Conservation (phyloP, 2,888 invertebrate genomes). For the Ochropleura plecta region DNA sequence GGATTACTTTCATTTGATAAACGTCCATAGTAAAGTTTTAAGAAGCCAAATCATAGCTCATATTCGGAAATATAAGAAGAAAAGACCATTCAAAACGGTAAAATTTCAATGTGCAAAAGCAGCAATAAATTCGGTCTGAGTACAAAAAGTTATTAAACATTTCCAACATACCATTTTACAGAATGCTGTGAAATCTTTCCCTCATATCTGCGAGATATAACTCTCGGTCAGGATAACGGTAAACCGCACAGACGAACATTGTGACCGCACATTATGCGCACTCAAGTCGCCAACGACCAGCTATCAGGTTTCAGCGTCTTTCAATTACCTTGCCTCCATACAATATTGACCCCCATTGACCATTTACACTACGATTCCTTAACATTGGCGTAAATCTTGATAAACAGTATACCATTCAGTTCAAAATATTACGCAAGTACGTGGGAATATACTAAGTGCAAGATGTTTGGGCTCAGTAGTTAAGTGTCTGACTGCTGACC, state of each 20-base stretch:
- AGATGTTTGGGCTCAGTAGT: constrained; percentile 25
- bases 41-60: not conserved
- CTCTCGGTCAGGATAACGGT: constrained; percentile 59
- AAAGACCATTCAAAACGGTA: not conserved
- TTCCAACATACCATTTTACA: constrained; percentile 34
- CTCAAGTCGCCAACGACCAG: constrained; percentile 41
- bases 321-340: constrained; percentile 55
- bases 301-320: constrained; percentile 62
- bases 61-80: not conserved
- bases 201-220: constrained; percentile 55
- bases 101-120: constrained; percentile 4
- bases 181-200: constrained; percentile 48
- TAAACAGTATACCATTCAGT: constrained; percentile 23
- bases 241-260: constrained; percentile 38
- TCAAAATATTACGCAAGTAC: constrained; percentile 34
- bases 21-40: not conserved
- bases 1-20: not conserved
- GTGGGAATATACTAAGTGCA: constrained; percentile 46
- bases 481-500: constrained; percentile 34
- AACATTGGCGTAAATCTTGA: constrained; percentile 35
- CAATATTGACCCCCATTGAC: constrained; percentile 54
- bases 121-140: not conserved
- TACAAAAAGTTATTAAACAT: constrained; percentile 24
- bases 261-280: constrained; percentile 56
- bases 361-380: constrained; percentile 24